Base-by-base conservation (phyloP, 2,888 invertebrate species). In the Carabus problematicus region DNA sequence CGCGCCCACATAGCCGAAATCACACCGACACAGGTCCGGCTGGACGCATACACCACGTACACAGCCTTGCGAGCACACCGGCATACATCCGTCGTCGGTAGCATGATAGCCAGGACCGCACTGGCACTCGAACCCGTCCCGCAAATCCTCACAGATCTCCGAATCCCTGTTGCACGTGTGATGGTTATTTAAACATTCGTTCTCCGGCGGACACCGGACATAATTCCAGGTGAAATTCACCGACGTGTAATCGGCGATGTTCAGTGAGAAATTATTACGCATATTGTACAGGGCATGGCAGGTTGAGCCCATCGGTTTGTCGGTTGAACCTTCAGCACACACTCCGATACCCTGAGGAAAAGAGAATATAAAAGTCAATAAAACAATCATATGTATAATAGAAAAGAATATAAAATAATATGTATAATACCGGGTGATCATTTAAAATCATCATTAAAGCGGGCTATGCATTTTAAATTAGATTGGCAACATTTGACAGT, bases 1-100 rank as follows among this genome's bases (percentile, higher is more conserved):
- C 74, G 91, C 90, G 64, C 97, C 97, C 19, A 97, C 95, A 81
- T 93, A 97, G 69, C 97, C 97, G 83, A 98, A 97, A 83, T 95
- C 91, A 79, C 97, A 97, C 72, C 89, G 87, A 77, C 97, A 96
- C 70, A 89, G 86, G 78, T 94, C 88, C 61, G 95, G 95, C 76
- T 91, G 89, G 16, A 93, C 84, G 80, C 95, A 96, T 14, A 85
- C 87, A 73, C 95, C 96, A 77, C 94, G 88, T 49, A 94, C 92
- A 82, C 95, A 95, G 62, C 94, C 94, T 82, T 92, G 91, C 29
- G 87, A 84, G 82, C 94, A 95, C 76, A 93, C 91, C 0, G 94
- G 93, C 73, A 89, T 87, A 81, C 94, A 94, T 64, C 85, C 86
- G 77, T 85, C 79, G 78, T 86, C 84, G 73, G 86, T 87, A 14